These are phyloP conservation scores for Ia io DNA, from an alignment of 2,113 vertebrate genomes.

Conservation along the genomic window DNA sequence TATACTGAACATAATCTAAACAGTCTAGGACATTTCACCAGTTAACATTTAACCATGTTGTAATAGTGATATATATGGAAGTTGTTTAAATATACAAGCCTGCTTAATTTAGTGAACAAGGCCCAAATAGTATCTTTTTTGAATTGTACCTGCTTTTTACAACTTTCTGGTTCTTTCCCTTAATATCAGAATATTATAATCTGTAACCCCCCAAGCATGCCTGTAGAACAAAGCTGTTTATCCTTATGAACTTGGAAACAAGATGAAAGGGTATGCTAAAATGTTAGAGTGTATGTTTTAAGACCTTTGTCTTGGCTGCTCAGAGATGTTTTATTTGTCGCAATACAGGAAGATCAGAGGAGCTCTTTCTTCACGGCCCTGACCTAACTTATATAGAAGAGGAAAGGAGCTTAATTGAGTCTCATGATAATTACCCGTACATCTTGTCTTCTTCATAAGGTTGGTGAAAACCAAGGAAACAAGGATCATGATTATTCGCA, in stretches of 20 bases:
- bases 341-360: not conserved
- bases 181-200: not conserved
- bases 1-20: not conserved
- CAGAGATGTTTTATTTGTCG: not conserved
- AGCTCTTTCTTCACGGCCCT: not conserved
- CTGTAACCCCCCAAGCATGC: not conserved
- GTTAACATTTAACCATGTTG: not conserved
- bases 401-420: not conserved
- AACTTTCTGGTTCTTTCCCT: not conserved
- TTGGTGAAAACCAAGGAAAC: not conserved
- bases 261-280: not conserved
- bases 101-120: not conserved
- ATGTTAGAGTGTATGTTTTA: not conserved
- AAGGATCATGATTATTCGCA: not conserved
- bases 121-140: not conserved
- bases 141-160: not conserved
- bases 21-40: not conserved
- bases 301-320: not conserved
- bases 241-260: not conserved
- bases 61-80: not conserved
- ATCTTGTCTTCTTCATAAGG: not conserved
- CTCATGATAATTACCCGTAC: not conserved
- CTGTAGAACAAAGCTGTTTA: conserved; percentile 1
- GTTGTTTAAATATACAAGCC: not conserved
- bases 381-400: not conserved